phyloP scores from a whole-genome alignment of 2,113 vertebrate species.

The Erpornis zantholeuca region DNA sequence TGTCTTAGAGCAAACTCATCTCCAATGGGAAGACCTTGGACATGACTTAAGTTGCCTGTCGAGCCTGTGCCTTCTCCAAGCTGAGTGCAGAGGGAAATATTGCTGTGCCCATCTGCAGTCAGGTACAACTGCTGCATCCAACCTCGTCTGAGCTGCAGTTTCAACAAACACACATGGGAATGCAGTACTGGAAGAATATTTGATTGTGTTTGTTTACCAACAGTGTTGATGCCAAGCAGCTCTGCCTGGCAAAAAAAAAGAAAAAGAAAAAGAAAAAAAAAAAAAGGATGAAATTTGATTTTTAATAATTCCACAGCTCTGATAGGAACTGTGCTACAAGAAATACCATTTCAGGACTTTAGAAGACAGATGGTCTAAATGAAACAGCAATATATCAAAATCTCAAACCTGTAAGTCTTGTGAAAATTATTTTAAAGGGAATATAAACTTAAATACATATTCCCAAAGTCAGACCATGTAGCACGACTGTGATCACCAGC shows the following conservation, averaged over 20 bases:
- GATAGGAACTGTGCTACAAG: neutral
- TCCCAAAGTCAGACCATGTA: neutral
- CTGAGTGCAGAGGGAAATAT: neutral
- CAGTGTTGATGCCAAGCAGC: slow-evolving; percentile 18
- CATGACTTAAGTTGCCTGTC: neutral
- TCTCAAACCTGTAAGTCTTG: neutral
- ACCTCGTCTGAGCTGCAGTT: neutral
- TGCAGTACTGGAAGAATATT: slow-evolving; percentile 33
- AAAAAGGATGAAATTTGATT: neutral
- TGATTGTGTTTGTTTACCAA: slow-evolving; percentile 51
- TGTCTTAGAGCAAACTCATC: neutral
- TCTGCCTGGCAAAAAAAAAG: neutral
- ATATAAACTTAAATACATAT: neutral
- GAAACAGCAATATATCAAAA: slow-evolving; percentile 6
- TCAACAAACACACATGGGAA: slow-evolving; percentile 35
- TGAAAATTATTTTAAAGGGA: neutral
- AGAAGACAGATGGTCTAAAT: neutral
- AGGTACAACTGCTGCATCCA: slow-evolving; percentile 23
- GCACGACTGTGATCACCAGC: neutral
- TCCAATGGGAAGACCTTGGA: neutral
- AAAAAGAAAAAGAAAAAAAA: neutral
- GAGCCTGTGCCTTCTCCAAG: neutral
- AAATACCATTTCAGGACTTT: neutral
- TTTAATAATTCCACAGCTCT: neutral
- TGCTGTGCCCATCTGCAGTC: neutral